These are phyloP conservation scores for Itoplectis maculator DNA, from an alignment of 2,888 invertebrate species.

Conservation along the genomic window DNA sequence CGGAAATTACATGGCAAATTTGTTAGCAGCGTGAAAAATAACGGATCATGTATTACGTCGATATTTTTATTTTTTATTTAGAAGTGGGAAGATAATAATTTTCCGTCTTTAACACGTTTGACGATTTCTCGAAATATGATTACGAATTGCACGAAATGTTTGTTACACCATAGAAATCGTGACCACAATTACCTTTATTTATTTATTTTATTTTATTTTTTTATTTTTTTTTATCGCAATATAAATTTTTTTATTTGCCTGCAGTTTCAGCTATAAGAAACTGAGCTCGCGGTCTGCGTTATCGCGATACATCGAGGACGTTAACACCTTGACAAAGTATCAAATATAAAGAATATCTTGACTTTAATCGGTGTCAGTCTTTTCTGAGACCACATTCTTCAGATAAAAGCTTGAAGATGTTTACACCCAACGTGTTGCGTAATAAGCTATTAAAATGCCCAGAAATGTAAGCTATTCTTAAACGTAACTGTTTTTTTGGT, in stretches of 20 bases:
- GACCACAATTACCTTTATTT: too few relatives aligned
- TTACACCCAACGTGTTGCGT: slow-evolving; percentile 1
- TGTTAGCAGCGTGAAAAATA: too few relatives aligned
- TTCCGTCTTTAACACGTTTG: too few relatives aligned
- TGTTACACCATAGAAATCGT: too few relatives aligned
- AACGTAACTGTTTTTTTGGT: background rate
- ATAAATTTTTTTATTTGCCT: background rate
- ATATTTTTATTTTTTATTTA: too few relatives aligned
- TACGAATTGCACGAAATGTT: too few relatives aligned
- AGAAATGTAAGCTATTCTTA: background rate
- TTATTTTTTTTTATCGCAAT: background rate
- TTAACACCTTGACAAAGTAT: background rate
- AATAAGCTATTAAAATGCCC: background rate
- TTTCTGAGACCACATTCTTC: background rate
- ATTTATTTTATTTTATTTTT: too few relatives aligned
- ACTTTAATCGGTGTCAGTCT: background rate
- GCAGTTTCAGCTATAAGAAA: background rate
- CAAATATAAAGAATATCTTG: background rate
- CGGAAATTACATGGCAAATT: too few relatives aligned
- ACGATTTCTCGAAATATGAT: too few relatives aligned
- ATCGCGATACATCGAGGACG: background rate
- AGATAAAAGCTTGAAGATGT: slow-evolving; percentile 14
- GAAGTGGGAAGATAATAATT: too few relatives aligned
- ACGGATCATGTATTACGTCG: too few relatives aligned
- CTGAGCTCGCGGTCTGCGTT: background rate